Evolutionary conservation across 2,888 invertebrate species (phyloP), one percentile per base, ranked within the genome.

Genomic region (Eupithecia exiguata): DNA sequence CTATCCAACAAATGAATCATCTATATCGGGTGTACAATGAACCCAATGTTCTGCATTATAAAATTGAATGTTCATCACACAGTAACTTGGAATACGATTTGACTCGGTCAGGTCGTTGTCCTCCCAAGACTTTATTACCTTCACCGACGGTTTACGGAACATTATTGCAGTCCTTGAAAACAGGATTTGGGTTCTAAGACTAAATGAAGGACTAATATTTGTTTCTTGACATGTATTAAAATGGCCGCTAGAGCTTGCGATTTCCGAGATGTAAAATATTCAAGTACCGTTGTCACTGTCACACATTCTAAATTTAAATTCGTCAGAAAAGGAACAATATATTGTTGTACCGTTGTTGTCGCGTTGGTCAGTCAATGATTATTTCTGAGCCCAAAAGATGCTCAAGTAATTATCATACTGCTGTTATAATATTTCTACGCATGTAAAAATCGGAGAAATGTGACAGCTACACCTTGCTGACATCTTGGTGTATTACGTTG

Each of bases 61-160:
- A 92, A 90, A 90, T 89, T 89, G 89, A 89, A 89, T 87, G 87
- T 88, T 86, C 86, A 85, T 89, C 88, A 87, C 86, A 87, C 84
- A 85, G 86, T 89, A 88, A 89, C 88, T 88, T 89, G 88, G 90
- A 88, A 86, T 91, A 90, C 88, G 88, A 89, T 92, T 91, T 89
- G 91, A 92, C 86, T 87, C 89, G 88, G 85, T 82, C 89, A 89
- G 93, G 93, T 93, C 93, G 91, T 88, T 89, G 93, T 91, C 92
- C 93, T 90, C 89, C 84, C 84, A 85, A 88, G 87, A 88, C 87
- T 89, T 89, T 89, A 92, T 87, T 92, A 88, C 89, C 91, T 91
- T 91, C 91, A 89, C 90, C 90, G 91, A 90, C 91, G 88, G 89
- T 89, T 89, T 88, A 88, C 89, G 84, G 88, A 87, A 87, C 89